A percentile compares a stretch with the other conserved stretches of the same genome.
Conservation (phyloP, 2,797 vertebrate species). For the Smutsia temminckii region DNA sequence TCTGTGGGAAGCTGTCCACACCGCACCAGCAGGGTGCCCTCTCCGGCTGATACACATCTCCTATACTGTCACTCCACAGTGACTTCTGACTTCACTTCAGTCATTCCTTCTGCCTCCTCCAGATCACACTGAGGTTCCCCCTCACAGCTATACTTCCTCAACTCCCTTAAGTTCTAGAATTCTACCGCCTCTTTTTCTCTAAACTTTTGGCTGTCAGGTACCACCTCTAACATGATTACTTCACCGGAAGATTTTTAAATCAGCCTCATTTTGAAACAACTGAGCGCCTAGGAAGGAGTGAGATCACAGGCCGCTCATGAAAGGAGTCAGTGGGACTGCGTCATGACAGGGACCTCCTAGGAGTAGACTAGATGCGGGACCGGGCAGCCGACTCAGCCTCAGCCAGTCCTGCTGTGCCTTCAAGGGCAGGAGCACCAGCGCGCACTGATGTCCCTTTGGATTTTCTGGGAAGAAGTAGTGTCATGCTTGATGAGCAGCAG, state of each 20-base stretch:
- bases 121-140: too few relatives aligned
- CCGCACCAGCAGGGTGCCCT: neutral
- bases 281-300: slow-evolving; percentile 33
- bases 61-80: neutral
- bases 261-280: slow-evolving; percentile 23
- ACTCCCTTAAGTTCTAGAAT: neutral
- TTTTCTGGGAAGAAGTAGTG: neutral
- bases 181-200: neutral
- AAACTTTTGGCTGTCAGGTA: neutral
- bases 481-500: neutral
- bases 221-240: neutral
- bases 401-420: neutral
- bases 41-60: too few relatives aligned
- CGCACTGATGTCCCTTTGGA: neutral
- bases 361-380: neutral
- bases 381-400: neutral
- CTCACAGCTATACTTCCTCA: neutral
- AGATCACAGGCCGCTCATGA: neutral
- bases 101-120: neutral
- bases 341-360: neutral
- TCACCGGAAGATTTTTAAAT: neutral
- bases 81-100: neutral
- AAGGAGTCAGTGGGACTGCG: neutral
- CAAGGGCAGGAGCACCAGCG: neutral
- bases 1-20: neutral